Percentiles rank a stretch among this genome's conserved stretches.
These are phyloP conservation scores for Aurelia sp. DNA, from an alignment of 30 jellyfish, hydroid and myxozoan species.

Conservation along the genomic window DNA sequence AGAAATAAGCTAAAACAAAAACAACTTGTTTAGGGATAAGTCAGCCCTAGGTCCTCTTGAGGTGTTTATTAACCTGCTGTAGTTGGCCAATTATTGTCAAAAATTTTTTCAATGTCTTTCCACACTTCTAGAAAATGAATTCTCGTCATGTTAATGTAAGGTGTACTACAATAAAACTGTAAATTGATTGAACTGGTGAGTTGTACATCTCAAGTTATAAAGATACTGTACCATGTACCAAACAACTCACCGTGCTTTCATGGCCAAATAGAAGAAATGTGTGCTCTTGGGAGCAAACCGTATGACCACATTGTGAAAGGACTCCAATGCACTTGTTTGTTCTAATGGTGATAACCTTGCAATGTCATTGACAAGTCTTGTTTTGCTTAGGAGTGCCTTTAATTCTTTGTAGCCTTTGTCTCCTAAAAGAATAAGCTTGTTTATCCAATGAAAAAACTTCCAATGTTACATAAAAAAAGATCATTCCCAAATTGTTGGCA, in stretches of 20 bases:
- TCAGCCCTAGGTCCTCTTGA: background rate
- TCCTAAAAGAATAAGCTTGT: conserved; percentile 4
- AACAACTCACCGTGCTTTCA: conserved; percentile 45
- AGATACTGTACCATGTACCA: too few species aligned
- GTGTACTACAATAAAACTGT: background rate
- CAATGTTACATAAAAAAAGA: too few species aligned
- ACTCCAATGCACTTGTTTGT: conserved; percentile 49
- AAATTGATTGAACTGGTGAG: background rate
- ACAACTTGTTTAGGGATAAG: background rate
- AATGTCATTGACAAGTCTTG: conserved; percentile 26
- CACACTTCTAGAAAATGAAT: too few species aligned
- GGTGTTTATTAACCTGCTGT: background rate
- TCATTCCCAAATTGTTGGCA: too few species aligned
- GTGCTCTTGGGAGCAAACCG: conserved; percentile 47
- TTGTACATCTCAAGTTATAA: background rate
- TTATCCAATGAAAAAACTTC: too few species aligned
- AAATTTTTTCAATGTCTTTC: too few species aligned
- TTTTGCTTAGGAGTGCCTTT: conserved; percentile 16
- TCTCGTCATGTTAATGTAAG: background rate
- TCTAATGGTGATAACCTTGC: conserved; percentile 41
- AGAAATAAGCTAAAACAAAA: conserved; percentile 6
- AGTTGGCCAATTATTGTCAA: background rate
- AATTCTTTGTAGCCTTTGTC: conserved; percentile 49
- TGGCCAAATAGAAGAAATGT: conserved; percentile 22
- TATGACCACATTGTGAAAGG: conserved; percentile 36